phyloP scores from a whole-genome alignment of 2,888 invertebrate species.

The Drosophila stalkeri region DNA sequence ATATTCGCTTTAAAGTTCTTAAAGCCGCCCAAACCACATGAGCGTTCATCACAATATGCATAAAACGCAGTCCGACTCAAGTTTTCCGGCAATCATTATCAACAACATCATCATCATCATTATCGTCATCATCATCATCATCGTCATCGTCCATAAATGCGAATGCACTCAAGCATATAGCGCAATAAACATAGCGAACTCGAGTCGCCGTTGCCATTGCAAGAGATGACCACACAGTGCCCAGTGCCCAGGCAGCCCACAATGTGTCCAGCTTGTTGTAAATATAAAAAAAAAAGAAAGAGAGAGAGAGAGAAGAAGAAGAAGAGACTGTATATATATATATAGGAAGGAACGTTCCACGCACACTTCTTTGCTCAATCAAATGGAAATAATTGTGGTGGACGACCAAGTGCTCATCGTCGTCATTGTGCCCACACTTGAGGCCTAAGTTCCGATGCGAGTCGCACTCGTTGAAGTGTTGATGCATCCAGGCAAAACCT shows the following conservation, averaged over 20 bases:
- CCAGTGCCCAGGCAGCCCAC: conserved; percentile 43
- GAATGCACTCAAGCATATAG: conserved; percentile 75
- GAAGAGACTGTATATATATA: neutral
- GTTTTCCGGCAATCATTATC: conserved; percentile 43
- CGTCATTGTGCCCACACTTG: conserved; percentile 64
- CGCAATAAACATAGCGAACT: conserved; percentile 67
- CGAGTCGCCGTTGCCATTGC: conserved; percentile 20
- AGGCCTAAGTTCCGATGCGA: conserved; percentile 49
- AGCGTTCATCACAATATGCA: conserved; percentile 23
- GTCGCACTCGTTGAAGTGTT: conserved; percentile 80
- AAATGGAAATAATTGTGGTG: conserved; percentile 82
- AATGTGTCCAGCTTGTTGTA: conserved; percentile 54
- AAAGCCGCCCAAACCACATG: conserved; percentile 13
- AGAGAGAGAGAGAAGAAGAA: neutral
- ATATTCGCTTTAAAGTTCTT: conserved; percentile 32
- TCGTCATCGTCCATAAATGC: conserved; percentile 53
- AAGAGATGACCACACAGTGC: conserved; percentile 69
- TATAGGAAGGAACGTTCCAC: conserved; percentile 60
- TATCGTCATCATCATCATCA: conserved; percentile 31
- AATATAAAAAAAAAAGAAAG: conserved; percentile 11
- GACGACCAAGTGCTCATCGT: conserved; percentile 44
- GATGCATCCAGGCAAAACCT: conserved; percentile 71
- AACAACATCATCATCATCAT: conserved; percentile 19
- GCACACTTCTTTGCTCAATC: conserved; percentile 83
- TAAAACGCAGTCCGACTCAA: conserved; percentile 32